These are phyloP conservation scores for Hirtodrosophila alboralis DNA, from an alignment of 2,888 invertebrate species.

Conservation along the genomic window DNA sequence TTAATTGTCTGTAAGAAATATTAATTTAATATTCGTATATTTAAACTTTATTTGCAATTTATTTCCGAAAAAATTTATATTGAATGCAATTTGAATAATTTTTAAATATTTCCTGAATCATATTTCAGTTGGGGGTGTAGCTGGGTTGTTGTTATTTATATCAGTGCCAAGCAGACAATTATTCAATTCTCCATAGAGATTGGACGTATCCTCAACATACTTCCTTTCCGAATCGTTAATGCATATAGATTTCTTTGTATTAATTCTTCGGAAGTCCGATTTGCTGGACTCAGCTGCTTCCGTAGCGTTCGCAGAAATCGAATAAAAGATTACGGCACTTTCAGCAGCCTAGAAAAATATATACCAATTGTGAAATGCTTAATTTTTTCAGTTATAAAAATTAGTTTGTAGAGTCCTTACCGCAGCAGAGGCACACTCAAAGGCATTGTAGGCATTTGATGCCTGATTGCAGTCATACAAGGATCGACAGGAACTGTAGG, in stretches of 20 bases:
- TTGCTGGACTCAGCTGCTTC: slow-evolving; percentile 17
- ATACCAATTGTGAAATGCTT: not conserved
- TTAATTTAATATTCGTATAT: too few relatives aligned
- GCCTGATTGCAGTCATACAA: slow-evolving; percentile 11
- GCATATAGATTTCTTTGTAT: slow-evolving; percentile 18
- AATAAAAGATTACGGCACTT: slow-evolving; percentile 43
- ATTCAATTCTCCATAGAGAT: slow-evolving; percentile 42
- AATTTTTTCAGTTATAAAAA: not conserved
- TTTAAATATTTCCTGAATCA: too few relatives aligned
- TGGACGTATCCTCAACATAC: slow-evolving; percentile 42
- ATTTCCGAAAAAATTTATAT: too few relatives aligned
- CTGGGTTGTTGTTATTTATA: too few relatives aligned
- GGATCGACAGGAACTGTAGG: slow-evolving; percentile 14
- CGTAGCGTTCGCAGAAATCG: slow-evolving; percentile 37
- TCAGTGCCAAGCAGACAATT: slow-evolving; percentile 23
- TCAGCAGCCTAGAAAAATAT: slow-evolving; percentile 12
- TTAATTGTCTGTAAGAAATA: too few relatives aligned
- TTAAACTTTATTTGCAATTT: too few relatives aligned
- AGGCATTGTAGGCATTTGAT: slow-evolving; percentile 1
- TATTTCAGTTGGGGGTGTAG: too few relatives aligned
- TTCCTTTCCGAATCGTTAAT: slow-evolving; percentile 30
- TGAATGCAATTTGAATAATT: too few relatives aligned
- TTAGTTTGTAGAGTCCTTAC: slow-evolving; percentile 8
- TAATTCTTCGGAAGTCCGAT: slow-evolving; percentile 6
- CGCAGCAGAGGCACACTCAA: slow-evolving; percentile 22